These are phyloP conservation scores for Odiellus spinosus DNA, from an alignment of 2,888 invertebrate species.

Conservation along the genomic window DNA sequence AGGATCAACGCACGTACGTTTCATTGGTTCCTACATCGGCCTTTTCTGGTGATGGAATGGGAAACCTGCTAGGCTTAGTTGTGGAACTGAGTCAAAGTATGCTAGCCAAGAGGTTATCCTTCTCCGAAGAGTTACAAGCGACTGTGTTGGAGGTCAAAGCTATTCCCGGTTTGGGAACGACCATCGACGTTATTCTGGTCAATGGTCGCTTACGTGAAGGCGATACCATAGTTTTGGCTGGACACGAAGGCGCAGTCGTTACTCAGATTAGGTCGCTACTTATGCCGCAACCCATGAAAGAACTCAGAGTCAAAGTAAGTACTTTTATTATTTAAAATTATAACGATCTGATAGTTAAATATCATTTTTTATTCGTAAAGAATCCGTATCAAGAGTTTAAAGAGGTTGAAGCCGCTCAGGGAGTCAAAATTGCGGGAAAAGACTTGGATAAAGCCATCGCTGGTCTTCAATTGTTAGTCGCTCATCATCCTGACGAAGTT, in stretches of 20 bases:
- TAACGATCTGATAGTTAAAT: neutral
- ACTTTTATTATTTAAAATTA: conserved; percentile 8
- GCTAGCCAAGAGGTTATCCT: conserved; percentile 73
- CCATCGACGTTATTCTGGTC: conserved; percentile 94
- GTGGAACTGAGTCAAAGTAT: conserved; percentile 81
- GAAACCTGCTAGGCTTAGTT: conserved; percentile 83
- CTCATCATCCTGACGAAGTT: conserved; percentile 82
- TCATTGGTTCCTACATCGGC: conserved; percentile 96
- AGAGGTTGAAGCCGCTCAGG: conserved; percentile 88
- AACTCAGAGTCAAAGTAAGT: conserved; percentile 77
- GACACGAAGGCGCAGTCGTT: conserved; percentile 94
- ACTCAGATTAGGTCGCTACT: conserved; percentile 91
- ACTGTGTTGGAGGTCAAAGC: conserved; percentile 63
- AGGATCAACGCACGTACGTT: conserved; percentile 78
- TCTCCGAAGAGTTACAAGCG: conserved; percentile 71
- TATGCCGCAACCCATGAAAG: conserved; percentile 96
- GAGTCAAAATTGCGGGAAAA: conserved; percentile 95
- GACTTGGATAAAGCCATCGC: conserved; percentile 96
- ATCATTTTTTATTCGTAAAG: conserved; percentile 22
- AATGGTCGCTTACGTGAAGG: conserved; percentile 88
- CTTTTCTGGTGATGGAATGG: conserved; percentile 95
- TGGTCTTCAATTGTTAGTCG: conserved; percentile 71
- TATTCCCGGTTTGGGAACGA: conserved; percentile 89
- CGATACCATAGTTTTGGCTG: conserved; percentile 85
- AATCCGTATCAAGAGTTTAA: conserved; percentile 72